These are phyloP conservation scores for Mimachlamys varia DNA, from an alignment of 2,888 invertebrate species.

Conservation along the genomic window DNA sequence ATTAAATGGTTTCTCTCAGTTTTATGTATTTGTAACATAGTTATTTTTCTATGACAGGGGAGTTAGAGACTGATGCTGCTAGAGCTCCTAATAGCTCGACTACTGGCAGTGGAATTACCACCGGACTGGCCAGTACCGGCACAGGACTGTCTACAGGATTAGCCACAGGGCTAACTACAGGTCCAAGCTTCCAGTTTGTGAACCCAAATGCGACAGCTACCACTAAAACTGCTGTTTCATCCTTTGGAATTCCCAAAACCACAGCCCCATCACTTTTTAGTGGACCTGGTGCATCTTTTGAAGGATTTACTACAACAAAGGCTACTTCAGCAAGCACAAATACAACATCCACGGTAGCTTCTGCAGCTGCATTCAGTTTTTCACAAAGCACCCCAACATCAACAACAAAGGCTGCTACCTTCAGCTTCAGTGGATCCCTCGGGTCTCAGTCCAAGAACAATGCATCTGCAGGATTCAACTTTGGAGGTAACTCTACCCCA, in stretches of 20 bases:
- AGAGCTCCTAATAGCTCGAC: neutral
- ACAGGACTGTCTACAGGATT: slow-evolving; percentile 16
- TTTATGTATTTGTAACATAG: too few species aligned
- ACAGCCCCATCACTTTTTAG: slow-evolving; percentile 5
- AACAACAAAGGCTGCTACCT: slow-evolving; percentile 39
- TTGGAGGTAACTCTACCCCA: slow-evolving; percentile 38
- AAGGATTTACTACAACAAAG: slow-evolving; percentile 5
- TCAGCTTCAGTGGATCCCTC: slow-evolving; percentile 36
- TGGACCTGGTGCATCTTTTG: neutral
- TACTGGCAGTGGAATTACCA: neutral
- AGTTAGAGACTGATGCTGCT: slow-evolving; percentile 43
- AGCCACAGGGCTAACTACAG: neutral
- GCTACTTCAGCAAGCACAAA: neutral
- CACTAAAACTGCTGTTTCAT: neutral
- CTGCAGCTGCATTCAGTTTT: neutral
- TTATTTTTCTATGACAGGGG: neutral
- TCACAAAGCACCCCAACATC: slow-evolving; percentile 22
- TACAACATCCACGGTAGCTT: slow-evolving; percentile 11
- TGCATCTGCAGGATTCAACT: neutral
- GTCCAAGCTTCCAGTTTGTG: slow-evolving; percentile 37
- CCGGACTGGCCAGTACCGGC: neutral
- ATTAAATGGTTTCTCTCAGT: too few species aligned
- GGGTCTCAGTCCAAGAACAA: neutral
- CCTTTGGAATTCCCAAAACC: neutral
- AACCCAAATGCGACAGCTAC: neutral